Evolutionary conservation across 2,113 vertebrate genomes (phyloP).

Genomic region (Clarias magur): DNA sequence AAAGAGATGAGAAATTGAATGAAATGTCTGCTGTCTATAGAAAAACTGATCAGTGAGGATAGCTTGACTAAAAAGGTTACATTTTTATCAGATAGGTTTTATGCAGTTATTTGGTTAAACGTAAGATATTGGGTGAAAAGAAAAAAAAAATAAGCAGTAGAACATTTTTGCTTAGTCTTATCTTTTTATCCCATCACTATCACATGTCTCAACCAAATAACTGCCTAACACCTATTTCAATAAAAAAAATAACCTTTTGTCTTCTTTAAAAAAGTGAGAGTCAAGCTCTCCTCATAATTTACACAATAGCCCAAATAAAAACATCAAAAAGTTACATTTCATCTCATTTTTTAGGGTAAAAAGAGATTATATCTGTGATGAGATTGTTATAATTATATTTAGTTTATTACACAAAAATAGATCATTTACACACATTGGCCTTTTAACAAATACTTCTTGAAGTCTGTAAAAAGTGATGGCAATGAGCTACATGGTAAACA

Average conservation of each 20-base stretch:
- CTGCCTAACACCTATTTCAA: neutral
- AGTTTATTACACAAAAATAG: constrained; percentile 62
- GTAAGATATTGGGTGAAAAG: too few relatives aligned
- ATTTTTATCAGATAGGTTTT: too few relatives aligned
- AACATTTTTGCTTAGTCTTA: neutral
- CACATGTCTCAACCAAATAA: neutral
- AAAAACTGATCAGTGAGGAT: neutral
- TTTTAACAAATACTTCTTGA: constrained; percentile 54
- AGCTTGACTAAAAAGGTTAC: neutral
- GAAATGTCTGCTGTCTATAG: neutral
- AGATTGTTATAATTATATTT: constrained; percentile 43
- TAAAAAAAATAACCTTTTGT: neutral
- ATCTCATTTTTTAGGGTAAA: constrained; percentile 3
- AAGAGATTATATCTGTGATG: neutral
- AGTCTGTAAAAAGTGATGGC: constrained; percentile 49
- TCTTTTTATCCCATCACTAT: neutral
- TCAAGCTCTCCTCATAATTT: neutral
- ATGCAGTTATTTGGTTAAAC: too few relatives aligned
- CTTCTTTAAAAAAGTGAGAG: neutral
- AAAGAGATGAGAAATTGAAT: neutral
- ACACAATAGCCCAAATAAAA: neutral
- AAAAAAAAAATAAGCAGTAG: neutral
- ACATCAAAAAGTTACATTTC: neutral
- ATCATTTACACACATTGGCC: constrained; percentile 55
- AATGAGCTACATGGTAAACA: constrained; percentile 51